phyloP scores from a whole-genome alignment of 2,797 vertebrate genomes.

The Liparis tanakae region DNA sequence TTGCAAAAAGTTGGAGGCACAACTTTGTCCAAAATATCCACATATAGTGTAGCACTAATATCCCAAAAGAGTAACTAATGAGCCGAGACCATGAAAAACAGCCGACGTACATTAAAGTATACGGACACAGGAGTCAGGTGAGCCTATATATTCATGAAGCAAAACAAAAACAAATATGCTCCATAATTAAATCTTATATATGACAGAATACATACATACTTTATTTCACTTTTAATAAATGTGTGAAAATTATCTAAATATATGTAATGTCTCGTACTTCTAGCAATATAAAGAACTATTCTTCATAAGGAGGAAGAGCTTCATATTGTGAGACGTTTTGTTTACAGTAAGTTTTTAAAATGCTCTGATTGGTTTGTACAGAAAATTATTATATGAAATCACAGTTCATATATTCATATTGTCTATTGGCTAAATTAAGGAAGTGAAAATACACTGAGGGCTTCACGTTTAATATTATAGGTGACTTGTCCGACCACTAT shows the following conservation, averaged over 20 bases:
- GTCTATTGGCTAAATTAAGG: not conserved
- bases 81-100: not conserved
- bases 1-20: no score
- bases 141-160: not conserved
- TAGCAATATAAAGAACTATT: not conserved
- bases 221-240: not conserved
- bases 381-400: not conserved
- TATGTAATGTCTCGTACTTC: not conserved
- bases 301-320: not conserved
- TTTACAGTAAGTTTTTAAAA: slow-evolving; percentile 7
- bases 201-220: not conserved
- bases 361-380: not conserved
- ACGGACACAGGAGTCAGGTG: not conserved
- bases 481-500: not conserved
- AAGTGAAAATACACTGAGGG: not conserved
- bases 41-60: not conserved
- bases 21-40: not conserved
- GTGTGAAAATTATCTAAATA: not conserved
- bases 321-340: not conserved
- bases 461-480: not conserved
- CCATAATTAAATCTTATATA: not conserved
- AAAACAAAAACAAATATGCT: not conserved
- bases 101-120: not conserved
- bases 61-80: not conserved
- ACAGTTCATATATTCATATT: not conserved